These are phyloP conservation scores for Meloidogyne floridensis DNA, from an alignment of 1,140 invertebrate genomes.

Conservation along the genomic window DNA sequence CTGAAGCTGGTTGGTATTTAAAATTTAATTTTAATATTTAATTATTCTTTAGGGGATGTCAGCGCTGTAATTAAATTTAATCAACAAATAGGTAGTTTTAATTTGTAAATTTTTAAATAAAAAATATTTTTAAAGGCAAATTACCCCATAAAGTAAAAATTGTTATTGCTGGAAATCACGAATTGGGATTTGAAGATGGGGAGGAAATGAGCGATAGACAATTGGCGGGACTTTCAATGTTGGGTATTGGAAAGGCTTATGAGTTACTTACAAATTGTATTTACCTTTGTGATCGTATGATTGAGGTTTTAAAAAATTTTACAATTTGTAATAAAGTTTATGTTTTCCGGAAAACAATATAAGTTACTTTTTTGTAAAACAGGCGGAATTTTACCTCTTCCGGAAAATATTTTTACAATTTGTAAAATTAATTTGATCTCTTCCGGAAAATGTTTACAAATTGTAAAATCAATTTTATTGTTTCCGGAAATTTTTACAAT, in stretches of 20 bases:
- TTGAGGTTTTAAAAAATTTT: constrained; percentile 44
- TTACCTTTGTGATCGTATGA: constrained; percentile 58
- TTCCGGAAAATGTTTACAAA: too few relatives aligned
- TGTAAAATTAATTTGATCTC: too few relatives aligned
- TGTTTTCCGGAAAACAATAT: not conserved
- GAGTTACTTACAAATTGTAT: constrained; percentile 63
- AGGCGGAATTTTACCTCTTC: too few relatives aligned
- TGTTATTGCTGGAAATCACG: constrained; percentile 86
- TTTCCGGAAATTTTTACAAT: too few relatives aligned
- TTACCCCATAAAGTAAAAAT: constrained; percentile 81
- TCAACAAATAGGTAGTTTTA: constrained; percentile 73
- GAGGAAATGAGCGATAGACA: constrained; percentile 57
- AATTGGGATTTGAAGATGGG: constrained; percentile 77
- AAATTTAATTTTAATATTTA: not conserved
- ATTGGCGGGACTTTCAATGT: constrained; percentile 55
- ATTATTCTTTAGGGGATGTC: constrained; percentile 70
- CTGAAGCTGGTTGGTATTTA: constrained; percentile 69
- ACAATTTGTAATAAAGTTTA: not conserved
- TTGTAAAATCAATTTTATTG: too few relatives aligned
- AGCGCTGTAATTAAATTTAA: constrained; percentile 80
- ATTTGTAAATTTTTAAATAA: constrained; percentile 65
- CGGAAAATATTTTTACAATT: too few relatives aligned
- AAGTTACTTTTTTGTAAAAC: too few relatives aligned
- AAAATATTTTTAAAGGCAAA: constrained; percentile 56
- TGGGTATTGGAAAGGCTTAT: constrained; percentile 64